Evolutionary conservation across 2,888 invertebrate species (phyloP).

Genomic region (Ophion obscuratus): DNA sequence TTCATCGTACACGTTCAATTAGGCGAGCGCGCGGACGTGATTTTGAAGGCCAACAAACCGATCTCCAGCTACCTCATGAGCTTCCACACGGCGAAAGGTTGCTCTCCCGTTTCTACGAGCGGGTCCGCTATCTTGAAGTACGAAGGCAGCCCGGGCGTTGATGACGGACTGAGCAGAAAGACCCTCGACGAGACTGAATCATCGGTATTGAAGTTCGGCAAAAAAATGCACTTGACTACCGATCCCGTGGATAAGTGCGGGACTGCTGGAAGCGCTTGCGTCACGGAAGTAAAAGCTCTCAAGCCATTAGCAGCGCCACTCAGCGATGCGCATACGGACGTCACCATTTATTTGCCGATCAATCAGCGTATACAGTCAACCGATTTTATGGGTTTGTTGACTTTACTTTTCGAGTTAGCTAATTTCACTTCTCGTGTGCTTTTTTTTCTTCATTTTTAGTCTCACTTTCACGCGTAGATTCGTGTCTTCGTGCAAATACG

Average conservation of each 20-base stretch:
- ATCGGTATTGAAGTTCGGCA: conserved; percentile 35
- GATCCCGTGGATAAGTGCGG: conserved; percentile 83
- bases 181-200: conserved; percentile 40
- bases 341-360: conserved; percentile 89
- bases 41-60: conserved; percentile 87
- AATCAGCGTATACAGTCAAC: conserved; percentile 85
- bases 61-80: conserved; percentile 87
- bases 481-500: not conserved
- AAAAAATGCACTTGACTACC: conserved; percentile 74
- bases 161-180: conserved; percentile 51
- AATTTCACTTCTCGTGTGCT: not conserved
- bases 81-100: conserved; percentile 85
- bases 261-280: conserved; percentile 85
- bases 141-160: conserved; percentile 72
- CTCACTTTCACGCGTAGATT: not conserved
- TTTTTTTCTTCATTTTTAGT: not conserved
- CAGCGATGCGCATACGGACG: conserved; percentile 83
- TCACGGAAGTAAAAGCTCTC: conserved; percentile 86
- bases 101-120: conserved; percentile 84
- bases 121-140: conserved; percentile 86
- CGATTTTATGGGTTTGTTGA: conserved; percentile 74
- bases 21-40: conserved; percentile 92
- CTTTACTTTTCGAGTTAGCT: not conserved
- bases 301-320: conserved; percentile 86
- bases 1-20: not conserved